Conservation (phyloP, 2,888 invertebrate species). For the Morpho deidamia region DNA sequence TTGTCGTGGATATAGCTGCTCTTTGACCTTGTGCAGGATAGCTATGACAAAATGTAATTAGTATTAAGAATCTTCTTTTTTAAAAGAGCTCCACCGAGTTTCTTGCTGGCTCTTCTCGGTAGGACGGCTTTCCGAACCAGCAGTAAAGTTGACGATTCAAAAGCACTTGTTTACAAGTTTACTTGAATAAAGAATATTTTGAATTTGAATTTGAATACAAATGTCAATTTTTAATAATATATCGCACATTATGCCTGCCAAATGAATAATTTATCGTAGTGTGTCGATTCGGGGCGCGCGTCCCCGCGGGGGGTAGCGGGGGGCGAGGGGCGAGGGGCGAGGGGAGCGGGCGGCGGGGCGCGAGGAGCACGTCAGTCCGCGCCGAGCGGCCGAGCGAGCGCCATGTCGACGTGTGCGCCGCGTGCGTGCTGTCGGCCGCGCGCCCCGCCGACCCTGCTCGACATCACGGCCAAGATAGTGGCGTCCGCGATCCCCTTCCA, state of each 20-base stretch:
- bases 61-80: no score
- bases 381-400: constrained; percentile 75
- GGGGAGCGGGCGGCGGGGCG: constrained; percentile 35
- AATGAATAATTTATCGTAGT: constrained; percentile 75
- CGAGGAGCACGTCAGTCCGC: constrained; percentile 62
- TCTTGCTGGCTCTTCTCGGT: no score
- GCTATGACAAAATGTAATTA: no score
- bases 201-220: no score
- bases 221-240: constrained; percentile 77
- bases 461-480: constrained; percentile 90
- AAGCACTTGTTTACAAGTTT: no score
- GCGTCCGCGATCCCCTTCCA: constrained; percentile 92
- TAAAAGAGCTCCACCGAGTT: no score
- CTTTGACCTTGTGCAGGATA: no score
- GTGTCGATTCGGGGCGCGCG: constrained; percentile 69
- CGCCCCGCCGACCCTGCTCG: constrained; percentile 86
- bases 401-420: constrained; percentile 74
- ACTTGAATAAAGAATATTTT: no score
- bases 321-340: constrained; percentile 25
- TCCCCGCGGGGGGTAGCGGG: constrained; percentile 49
- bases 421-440: constrained; percentile 76
- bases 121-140: no score
- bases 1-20: no score
- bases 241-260: constrained; percentile 75
- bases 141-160: no score